A percentile compares a stretch with the other conserved stretches of the same genome.
Conservation (phyloP, 2,113 vertebrate genomes). For the Lophius piscatorius region DNA sequence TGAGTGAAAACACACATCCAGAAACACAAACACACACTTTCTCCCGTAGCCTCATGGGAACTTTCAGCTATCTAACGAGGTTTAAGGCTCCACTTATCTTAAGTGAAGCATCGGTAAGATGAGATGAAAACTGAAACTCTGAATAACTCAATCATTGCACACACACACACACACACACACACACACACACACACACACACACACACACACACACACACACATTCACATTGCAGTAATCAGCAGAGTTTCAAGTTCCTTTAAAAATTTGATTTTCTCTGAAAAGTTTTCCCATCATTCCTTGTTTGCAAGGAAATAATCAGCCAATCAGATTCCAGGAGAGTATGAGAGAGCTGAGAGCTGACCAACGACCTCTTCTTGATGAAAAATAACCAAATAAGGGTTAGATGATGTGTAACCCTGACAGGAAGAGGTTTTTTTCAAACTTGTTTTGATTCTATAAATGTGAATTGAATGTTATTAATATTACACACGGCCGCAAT, state of each 20-base stretch:
- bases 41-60: slow-evolving; percentile 32
- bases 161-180: slow-evolving; percentile 11
- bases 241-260: slow-evolving; percentile 30
- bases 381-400: too few relatives aligned
- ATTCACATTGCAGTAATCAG: background rate
- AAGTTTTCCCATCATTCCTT: slow-evolving; percentile 23
- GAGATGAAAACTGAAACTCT: slow-evolving; percentile 3
- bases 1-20: background rate
- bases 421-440: too few relatives aligned
- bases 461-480: too few relatives aligned
- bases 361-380: too few relatives aligned
- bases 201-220: slow-evolving; percentile 6
- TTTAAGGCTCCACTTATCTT: slow-evolving; percentile 35
- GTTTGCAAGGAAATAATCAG: slow-evolving; percentile 1
- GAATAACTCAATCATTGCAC: slow-evolving; percentile 6
- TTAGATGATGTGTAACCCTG: too few relatives aligned
- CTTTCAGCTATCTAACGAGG: slow-evolving; percentile 23
- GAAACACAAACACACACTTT: background rate
- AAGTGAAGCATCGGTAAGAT: slow-evolving; percentile 8
- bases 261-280: slow-evolving; percentile 4
- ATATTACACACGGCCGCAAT: too few relatives aligned
- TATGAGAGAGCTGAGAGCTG: slow-evolving; percentile 6
- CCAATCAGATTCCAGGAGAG: slow-evolving; percentile 19
- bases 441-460: too few relatives aligned
- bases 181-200: slow-evolving; percentile 10